Evolutionary conservation across 2,888 invertebrate species (phyloP), one percentile per base, ranked within the genome.

Genomic region (Iphiclides podalirius): DNA sequence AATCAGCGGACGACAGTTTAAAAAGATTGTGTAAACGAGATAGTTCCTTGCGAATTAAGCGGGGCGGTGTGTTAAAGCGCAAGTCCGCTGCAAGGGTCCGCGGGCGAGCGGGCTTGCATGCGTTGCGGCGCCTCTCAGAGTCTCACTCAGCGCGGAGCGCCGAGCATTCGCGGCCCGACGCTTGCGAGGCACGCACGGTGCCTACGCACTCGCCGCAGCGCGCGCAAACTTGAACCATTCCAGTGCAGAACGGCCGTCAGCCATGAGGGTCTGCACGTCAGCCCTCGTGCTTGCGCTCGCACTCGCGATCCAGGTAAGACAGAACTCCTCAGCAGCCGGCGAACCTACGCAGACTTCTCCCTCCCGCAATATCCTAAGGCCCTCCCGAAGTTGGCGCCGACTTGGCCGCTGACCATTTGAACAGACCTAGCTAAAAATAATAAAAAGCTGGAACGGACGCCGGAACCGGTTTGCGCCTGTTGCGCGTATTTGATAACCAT

Each of bases 161-260:
- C 57, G 66, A 37, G 42, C 84, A 86, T 76, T 85, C 83, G 83
- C 80, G 74, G 72, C 70, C 71, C 68, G 79, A 69, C 76, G 67
- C 70, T 73, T 61, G 75, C 66, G 75, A 67, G 75, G 83, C 77
- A 76, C 76, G 75, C 75, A 71, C 75, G 77, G 67, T 65, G 74
- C 69, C 65, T 68, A 67, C 72, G 76, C 79, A 72, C 67, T 64
- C 58, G 61, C 63, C 72, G 64, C 59, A 60, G 52, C 52, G 63
- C 63, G 59, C 59, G 64, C 61, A 58, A 75, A 78, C 75, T 82
- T 79, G 55, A 61, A 73, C 65, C 67, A 72, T 70, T 65, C 70
- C 72, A 63, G 59, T 57, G 58, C 44, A n/a, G n/a, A n/a, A 39
- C 15, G 34, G 49, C 47, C 50, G 57, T 64, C 55, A 65, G 74